Conservation (phyloP, 2,113 vertebrate genomes). For the Chascanopsetta lugubris region DNA sequence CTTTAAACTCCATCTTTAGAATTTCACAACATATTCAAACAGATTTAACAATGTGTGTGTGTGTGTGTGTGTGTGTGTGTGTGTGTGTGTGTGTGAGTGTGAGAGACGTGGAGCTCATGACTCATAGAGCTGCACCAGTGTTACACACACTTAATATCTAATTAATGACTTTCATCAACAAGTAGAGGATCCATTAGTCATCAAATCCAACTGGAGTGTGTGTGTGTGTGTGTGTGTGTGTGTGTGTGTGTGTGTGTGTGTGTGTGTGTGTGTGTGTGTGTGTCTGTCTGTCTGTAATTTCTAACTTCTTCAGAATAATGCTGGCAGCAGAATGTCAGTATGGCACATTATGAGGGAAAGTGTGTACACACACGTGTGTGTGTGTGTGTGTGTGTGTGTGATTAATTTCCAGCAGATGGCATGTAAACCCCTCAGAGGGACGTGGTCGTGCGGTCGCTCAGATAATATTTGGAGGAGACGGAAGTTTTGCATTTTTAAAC, state of each 20-base stretch:
- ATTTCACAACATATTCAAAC: neutral
- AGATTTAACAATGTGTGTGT: neutral
- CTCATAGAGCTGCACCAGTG: slow-evolving; percentile 23
- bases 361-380: neutral
- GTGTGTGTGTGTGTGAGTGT: neutral
- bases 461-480: slow-evolving; percentile 38
- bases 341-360: slow-evolving; percentile 4
- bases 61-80: neutral
- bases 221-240: too few species aligned
- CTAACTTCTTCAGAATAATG: slow-evolving; percentile 3
- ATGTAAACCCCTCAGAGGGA: slow-evolving; percentile 42
- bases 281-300: too few species aligned
- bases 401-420: slow-evolving; percentile 59
- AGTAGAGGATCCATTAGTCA: slow-evolving; percentile 30
- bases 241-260: neutral
- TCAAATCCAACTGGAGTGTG: slow-evolving; percentile 2
- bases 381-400: neutral
- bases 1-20: too few species aligned
- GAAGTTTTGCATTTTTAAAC: slow-evolving; percentile 44
- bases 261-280: neutral
- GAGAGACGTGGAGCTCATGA: slow-evolving; percentile 5
- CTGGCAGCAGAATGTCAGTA: slow-evolving; percentile 28
- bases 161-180: slow-evolving; percentile 16
- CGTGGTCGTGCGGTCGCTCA: neutral
- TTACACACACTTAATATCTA: slow-evolving; percentile 1